These are phyloP conservation scores for Sweltsa coloradensis DNA, from an alignment of 1,140 invertebrate species.

Conservation along the genomic window DNA sequence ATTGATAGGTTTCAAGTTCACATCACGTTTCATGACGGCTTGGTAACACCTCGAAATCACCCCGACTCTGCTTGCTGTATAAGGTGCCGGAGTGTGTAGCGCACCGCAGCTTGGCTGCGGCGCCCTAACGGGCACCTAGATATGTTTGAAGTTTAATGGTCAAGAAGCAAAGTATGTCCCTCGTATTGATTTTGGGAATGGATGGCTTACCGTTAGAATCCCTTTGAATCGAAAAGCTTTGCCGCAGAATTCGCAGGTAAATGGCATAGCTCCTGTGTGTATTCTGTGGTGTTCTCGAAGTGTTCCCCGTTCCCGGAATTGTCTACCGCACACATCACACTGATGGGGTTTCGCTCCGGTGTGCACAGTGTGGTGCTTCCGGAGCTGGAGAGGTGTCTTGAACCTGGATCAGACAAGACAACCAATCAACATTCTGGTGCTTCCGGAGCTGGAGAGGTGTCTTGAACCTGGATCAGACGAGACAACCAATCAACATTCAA, in stretches of 20 bases:
- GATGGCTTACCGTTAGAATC: slow-evolving; percentile 38
- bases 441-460: no score
- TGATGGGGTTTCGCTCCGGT: slow-evolving; percentile 59
- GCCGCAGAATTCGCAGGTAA: slow-evolving; percentile 55
- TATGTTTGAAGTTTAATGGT: neutral
- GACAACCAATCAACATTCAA: no score
- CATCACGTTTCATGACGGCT: neutral
- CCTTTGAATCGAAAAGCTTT: slow-evolving; percentile 58
- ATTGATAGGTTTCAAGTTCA: no score
- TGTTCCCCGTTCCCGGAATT: slow-evolving; percentile 50
- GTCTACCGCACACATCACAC: slow-evolving; percentile 57
- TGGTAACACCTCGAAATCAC: neutral
- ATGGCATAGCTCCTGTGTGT: slow-evolving; percentile 79
- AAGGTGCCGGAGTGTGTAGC: neutral
- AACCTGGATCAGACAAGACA: slow-evolving; percentile 25
- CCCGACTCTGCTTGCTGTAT: neutral
- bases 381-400: slow-evolving; percentile 38
- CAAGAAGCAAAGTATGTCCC: neutral
- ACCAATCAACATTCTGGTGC: neutral
- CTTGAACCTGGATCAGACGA: no score
- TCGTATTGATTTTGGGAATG: neutral
- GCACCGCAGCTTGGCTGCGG: neutral
- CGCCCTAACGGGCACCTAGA: neutral
- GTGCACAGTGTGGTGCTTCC: slow-evolving; percentile 47
- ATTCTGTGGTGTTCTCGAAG: slow-evolving; percentile 47